These are phyloP conservation scores for Eupithecia abbreviata DNA, from an alignment of 2,888 invertebrate species.

Conservation along the genomic window DNA sequence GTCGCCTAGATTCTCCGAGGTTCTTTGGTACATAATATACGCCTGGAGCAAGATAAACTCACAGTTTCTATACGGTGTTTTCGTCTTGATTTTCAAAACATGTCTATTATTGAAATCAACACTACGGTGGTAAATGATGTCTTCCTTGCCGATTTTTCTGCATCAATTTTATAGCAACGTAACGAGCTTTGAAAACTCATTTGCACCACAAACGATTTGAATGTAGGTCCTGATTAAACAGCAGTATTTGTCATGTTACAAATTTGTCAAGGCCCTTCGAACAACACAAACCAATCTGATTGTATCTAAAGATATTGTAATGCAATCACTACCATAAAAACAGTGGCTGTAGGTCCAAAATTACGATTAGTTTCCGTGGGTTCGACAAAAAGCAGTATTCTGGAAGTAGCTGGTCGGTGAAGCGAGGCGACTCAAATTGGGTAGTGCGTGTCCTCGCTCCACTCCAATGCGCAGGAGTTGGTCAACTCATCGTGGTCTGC, in stretches of 20 bases:
- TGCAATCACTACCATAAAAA: constrained; percentile 4
- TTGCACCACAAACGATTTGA: neutral
- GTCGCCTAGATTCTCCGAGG: no score
- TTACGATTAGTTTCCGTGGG: constrained; percentile 28
- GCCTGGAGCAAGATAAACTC: neutral
- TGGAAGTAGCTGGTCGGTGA: constrained; percentile 64
- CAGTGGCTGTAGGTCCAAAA: constrained; percentile 12
- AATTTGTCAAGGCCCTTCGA: constrained; percentile 12
- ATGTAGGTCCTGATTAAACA: neutral
- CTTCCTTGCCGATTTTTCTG: neutral
- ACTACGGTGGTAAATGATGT: neutral
- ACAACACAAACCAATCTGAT: constrained; percentile 11
- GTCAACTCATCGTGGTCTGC: constrained; percentile 60
- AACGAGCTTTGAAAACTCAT: neutral
- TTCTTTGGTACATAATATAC: neutral
- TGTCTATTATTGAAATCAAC: neutral
- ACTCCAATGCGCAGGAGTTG: constrained; percentile 65
- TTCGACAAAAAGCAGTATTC: constrained; percentile 50
- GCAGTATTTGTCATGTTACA: constrained; percentile 1
- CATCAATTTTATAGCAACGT: neutral
- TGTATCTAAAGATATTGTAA: constrained; percentile 5
- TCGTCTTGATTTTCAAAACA: neutral
- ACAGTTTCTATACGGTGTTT: neutral
- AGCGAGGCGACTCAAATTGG: constrained; percentile 64
- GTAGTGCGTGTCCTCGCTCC: constrained; percentile 60